These are phyloP conservation scores for Girardinichthys multiradiatus DNA, from an alignment of 2,113 vertebrate genomes.

Conservation along the genomic window DNA sequence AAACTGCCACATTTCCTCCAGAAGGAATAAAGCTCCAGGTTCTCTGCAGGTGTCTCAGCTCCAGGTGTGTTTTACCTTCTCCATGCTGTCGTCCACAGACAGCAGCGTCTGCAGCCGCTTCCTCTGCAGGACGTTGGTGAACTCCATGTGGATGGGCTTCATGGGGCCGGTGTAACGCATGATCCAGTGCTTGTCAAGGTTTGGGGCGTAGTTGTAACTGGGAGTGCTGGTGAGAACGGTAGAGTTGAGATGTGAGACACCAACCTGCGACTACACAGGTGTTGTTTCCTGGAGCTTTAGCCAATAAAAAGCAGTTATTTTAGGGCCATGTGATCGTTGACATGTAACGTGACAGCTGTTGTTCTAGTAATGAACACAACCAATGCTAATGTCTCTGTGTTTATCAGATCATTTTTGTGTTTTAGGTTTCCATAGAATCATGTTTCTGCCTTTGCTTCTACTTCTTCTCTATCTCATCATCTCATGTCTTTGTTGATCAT, in stretches of 20 bases:
- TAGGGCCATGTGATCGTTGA: too few species aligned
- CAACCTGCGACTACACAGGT: background rate
- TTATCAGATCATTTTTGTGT: too few species aligned
- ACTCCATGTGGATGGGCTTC: constrained; percentile 98
- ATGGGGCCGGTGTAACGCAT: constrained; percentile 96
- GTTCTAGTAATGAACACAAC: too few species aligned
- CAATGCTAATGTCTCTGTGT: too few species aligned
- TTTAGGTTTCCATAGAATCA: too few species aligned
- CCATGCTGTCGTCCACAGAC: constrained; percentile 95
- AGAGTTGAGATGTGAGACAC: background rate
- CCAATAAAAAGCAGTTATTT: background rate
- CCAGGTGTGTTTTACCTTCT: constrained; percentile 88
- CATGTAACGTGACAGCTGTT: too few species aligned
- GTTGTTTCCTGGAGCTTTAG: background rate
- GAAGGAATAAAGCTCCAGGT: too few species aligned
- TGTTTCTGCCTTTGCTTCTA: too few species aligned
- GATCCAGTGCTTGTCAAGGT: constrained; percentile 98
- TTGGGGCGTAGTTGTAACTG: constrained; percentile 96
- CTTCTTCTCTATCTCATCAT: too few species aligned
- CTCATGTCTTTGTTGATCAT: too few species aligned
- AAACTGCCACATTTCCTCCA: too few species aligned
- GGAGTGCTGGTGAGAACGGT: constrained; percentile 83
- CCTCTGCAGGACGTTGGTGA: constrained; percentile 95
- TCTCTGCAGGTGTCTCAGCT: too few species aligned
- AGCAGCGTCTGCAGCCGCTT: constrained; percentile 94